phyloP scores from a whole-genome alignment of 1,140 invertebrate genomes.

The Lysiphlebus fabarum region DNA sequence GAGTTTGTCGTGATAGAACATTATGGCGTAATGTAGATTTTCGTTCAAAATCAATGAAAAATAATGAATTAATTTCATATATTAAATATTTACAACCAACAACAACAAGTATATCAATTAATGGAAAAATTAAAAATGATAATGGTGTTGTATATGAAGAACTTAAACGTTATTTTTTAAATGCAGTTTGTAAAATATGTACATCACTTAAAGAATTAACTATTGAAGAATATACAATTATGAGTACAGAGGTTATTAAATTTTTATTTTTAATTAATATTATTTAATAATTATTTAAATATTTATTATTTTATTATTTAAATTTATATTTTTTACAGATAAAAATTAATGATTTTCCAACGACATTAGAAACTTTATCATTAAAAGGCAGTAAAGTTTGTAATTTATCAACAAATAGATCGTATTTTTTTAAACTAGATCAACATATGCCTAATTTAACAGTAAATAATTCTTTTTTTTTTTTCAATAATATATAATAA shows the following conservation, averaged over 20 bases:
- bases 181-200: constrained; percentile 34
- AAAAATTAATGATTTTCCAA: constrained; percentile 58
- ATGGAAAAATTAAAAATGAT: constrained; percentile 31
- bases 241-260: constrained; percentile 49
- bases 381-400: constrained; percentile 58
- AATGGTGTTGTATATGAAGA: constrained; percentile 22
- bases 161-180: constrained; percentile 39
- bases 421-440: constrained; percentile 60
- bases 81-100: constrained; percentile 49
- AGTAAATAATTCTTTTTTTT: no score
- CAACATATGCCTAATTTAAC: constrained; percentile 57
- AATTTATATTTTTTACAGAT: constrained; percentile 42
- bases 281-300: no score
- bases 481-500: no score
- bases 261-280: constrained; percentile 16
- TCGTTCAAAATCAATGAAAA: constrained; percentile 40
- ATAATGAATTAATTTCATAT: constrained; percentile 50
- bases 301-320: no score
- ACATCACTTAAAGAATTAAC: constrained; percentile 51
- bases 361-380: constrained; percentile 55
- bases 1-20: constrained; percentile 53
- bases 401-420: constrained; percentile 54
- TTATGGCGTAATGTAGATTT: constrained; percentile 57
- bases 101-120: constrained; percentile 52
- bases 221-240: constrained; percentile 55